Conservation (phyloP, 2,113 vertebrate species). For the Anolis sagrei region DNA sequence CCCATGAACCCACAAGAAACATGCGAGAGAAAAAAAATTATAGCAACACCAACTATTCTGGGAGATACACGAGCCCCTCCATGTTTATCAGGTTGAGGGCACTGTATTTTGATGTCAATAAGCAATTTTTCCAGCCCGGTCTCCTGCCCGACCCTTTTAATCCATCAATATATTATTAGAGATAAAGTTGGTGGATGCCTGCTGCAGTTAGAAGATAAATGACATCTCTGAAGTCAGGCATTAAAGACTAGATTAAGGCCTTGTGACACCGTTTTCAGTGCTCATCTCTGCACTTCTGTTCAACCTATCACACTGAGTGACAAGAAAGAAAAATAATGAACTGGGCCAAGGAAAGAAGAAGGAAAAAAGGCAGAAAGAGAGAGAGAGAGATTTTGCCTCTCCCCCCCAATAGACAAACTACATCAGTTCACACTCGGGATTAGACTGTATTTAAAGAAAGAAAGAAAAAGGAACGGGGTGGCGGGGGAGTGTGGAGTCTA, state of each 20-base stretch:
- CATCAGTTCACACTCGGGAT: constrained; percentile 85
- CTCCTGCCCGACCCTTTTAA: constrained; percentile 99
- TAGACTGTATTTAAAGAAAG: constrained; percentile 83
- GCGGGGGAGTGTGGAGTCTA: constrained; percentile 67
- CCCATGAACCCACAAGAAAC: constrained; percentile 79
- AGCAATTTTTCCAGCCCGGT: constrained; percentile 99
- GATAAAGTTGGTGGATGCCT: constrained; percentile 99
- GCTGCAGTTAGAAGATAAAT: constrained; percentile 99
- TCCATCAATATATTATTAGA: constrained; percentile 99
- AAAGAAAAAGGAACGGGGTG: constrained; percentile 61
- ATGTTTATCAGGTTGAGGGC: constrained; percentile 99
- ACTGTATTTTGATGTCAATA: constrained; percentile 99
- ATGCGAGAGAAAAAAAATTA: constrained; percentile 79
- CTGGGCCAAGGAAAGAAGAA: constrained; percentile 94
- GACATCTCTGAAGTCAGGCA: constrained; percentile 99
- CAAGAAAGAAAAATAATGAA: constrained; percentile 99
- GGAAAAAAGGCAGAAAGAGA: constrained; percentile 80
- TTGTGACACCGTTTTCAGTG: constrained; percentile 99
- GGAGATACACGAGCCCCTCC: constrained; percentile 91
- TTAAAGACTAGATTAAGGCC: constrained; percentile 99
- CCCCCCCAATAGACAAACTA: constrained; percentile 79
- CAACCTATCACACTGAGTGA: constrained; percentile 99
- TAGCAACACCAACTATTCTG: constrained; percentile 85
- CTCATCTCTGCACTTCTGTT: constrained; percentile 99
- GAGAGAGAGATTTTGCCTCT: constrained; percentile 81